phyloP scores from a whole-genome alignment of 2,113 vertebrate genomes.

The Oplegnathus fasciatus region DNA sequence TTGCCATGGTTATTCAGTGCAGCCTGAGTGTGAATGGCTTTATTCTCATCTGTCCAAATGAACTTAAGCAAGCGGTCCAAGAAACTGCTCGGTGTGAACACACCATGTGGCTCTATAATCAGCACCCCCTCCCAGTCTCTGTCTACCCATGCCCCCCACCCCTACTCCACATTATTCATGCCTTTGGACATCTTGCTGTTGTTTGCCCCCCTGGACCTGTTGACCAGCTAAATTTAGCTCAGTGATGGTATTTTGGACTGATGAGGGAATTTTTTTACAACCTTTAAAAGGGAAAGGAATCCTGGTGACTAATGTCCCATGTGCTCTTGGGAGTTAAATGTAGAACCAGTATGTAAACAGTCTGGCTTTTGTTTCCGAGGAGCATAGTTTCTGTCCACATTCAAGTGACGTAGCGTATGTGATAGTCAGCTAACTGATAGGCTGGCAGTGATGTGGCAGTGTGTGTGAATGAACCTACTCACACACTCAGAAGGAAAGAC shows the following conservation, averaged over 20 bases:
- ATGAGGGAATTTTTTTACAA: slow-evolving; percentile 56
- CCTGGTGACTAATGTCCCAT: slow-evolving; percentile 67
- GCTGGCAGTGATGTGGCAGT: slow-evolving; percentile 45
- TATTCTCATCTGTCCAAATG: neutral
- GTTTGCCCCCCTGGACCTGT: slow-evolving; percentile 33
- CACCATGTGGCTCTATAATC: slow-evolving; percentile 14
- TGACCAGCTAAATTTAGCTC: slow-evolving; percentile 70
- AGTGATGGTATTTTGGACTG: slow-evolving; percentile 51
- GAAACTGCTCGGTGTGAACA: slow-evolving; percentile 8
- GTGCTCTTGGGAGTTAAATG: slow-evolving; percentile 66
- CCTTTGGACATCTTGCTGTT: slow-evolving; percentile 50
- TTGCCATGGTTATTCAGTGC: neutral
- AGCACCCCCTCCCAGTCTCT: neutral
- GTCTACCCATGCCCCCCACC: slow-evolving; percentile 9
- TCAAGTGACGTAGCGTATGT: slow-evolving; percentile 68
- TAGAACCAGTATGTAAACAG: slow-evolving; percentile 80
- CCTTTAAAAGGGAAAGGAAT: slow-evolving; percentile 81
- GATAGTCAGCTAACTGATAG: slow-evolving; percentile 61
- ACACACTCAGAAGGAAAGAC: slow-evolving; percentile 16
- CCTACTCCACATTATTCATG: slow-evolving; percentile 39
- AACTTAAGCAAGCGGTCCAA: neutral
- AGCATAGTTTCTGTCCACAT: slow-evolving; percentile 78
- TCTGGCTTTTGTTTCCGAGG: slow-evolving; percentile 81
- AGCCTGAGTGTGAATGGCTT: neutral
- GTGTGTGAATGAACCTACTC: slow-evolving; percentile 52